Base-by-base conservation (phyloP, 2,113 vertebrate species). In the Mustela lutreola region DNA sequence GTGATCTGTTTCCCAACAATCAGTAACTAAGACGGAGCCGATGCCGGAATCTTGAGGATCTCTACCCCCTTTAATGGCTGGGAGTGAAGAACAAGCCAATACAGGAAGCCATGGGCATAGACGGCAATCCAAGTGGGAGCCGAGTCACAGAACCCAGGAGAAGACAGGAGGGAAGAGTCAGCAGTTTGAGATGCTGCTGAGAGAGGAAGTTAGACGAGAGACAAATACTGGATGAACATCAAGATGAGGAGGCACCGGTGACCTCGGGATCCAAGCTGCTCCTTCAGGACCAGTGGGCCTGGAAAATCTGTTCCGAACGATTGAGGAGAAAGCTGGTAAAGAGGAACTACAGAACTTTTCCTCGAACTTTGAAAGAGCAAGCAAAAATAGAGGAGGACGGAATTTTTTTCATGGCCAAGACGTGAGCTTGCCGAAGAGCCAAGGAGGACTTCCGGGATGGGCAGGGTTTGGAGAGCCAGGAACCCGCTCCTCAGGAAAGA, bases 151-250 rank as follows among this genome's bases (percentile, higher is more conserved):
- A 48, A 39, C 15, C 56, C 83, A 53, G n/a, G n/a, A 42, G 28
- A 53, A 70, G 26, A 31, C 11, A 48, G 18, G 33, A 45, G 21
- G 28, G 36, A 16, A 2, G 0, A 16, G 75, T 19, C 15, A 11
- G 9, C 15, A 28, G 3, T 21, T 3, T 4, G 39, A 22, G 80
- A 12, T 50, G 39, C 39, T 80, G 39, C 39, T 12, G 19, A 18
- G 10, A 8, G 78, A 24, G 58, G 12, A 79, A 14, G 21, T 60
- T 22, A 67, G 58, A 45, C 7, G 19, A 73, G 48, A 24, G 45
- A 19, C 82, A 24, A 48, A 16, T 24, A 6, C n/a, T 0, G 28
- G 42, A 4, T 7, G 18, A 48, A 62, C 39, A 15, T 2, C 0
- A 26, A 87, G 39, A 33, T 14, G 1, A 1, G 42, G 81, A 48